Evolutionary conservation across 23 tunicate genomes (phyloP).

Genomic region (Ciona savignyi): DNA sequence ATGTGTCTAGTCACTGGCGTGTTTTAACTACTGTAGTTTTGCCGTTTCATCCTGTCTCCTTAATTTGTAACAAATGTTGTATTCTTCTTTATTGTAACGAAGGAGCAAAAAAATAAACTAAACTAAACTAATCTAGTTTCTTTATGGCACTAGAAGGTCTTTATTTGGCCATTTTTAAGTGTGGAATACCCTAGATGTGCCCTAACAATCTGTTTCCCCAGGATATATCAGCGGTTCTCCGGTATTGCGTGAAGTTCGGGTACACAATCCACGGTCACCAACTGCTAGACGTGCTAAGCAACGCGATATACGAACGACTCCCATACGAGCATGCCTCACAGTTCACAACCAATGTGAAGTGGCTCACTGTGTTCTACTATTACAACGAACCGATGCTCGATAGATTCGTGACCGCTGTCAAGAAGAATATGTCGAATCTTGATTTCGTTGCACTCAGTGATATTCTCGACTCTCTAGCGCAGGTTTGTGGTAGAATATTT

Average conservation of each 20-base stretch:
- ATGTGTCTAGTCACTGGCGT: too few species aligned
- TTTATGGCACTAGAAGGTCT: too few species aligned
- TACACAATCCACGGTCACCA: conserved; percentile 52
- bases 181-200: background rate
- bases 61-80: too few species aligned
- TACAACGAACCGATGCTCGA: conserved; percentile 51
- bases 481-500: conserved; percentile 45
- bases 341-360: conserved; percentile 83
- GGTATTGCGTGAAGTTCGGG: conserved; percentile 84
- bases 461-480: conserved; percentile 83
- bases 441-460: conserved; percentile 96
- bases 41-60: too few species aligned
- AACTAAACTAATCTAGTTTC: too few species aligned
- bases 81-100: too few species aligned
- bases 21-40: too few species aligned
- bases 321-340: conserved; percentile 40
- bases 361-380: conserved; percentile 91
- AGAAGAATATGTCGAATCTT: conserved; percentile 48
- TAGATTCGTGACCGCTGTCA: conserved; percentile 41
- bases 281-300: conserved; percentile 45
- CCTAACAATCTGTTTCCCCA: conserved; percentile 2
- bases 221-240: conserved; percentile 85
- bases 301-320: conserved; percentile 32
- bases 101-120: too few species aligned
- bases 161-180: background rate